Evolutionary conservation across 2,888 invertebrate species (phyloP).

Genomic region (Belgica antarctica): DNA sequence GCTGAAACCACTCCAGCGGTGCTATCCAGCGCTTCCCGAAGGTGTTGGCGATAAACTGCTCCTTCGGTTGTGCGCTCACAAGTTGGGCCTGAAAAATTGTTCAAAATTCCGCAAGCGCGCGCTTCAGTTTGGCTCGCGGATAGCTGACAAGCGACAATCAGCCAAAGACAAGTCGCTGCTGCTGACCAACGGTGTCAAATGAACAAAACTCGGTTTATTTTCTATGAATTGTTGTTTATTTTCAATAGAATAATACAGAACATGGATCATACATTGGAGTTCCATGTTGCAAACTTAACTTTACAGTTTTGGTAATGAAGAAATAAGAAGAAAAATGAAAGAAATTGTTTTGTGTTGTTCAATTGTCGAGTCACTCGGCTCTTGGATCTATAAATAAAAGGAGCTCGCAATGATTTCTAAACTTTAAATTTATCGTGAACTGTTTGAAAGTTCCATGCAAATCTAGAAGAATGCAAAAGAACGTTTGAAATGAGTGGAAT

Average conservation of each 20-base stretch:
- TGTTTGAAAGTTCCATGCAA: conserved; percentile 2
- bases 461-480: not conserved
- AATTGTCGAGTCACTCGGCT: not conserved
- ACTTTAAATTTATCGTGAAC: no score
- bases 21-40: conserved; percentile 56
- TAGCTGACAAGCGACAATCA: conserved; percentile 88
- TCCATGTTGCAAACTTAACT: not conserved
- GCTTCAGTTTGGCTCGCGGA: conserved; percentile 94
- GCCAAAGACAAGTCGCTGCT: conserved; percentile 70
- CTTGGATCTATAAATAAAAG: no score
- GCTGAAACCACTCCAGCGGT: conserved; percentile 64
- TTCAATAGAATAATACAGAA: conserved; percentile 16
- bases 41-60: conserved; percentile 94
- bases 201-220: not conserved
- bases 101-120: conserved; percentile 83
- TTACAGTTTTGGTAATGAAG: conserved; percentile 11
- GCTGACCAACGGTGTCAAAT: not conserved
- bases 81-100: conserved; percentile 64
- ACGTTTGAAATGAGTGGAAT: not conserved
- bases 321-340: not conserved
- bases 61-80: conserved; percentile 69
- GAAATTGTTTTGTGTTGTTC: conserved; percentile 15
- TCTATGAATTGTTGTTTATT: conserved; percentile 8
- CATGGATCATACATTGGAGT: not conserved
- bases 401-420: conserved; percentile 4